Conservation (phyloP, 2,113 vertebrate species). For the Chloebia gouldiae region DNA sequence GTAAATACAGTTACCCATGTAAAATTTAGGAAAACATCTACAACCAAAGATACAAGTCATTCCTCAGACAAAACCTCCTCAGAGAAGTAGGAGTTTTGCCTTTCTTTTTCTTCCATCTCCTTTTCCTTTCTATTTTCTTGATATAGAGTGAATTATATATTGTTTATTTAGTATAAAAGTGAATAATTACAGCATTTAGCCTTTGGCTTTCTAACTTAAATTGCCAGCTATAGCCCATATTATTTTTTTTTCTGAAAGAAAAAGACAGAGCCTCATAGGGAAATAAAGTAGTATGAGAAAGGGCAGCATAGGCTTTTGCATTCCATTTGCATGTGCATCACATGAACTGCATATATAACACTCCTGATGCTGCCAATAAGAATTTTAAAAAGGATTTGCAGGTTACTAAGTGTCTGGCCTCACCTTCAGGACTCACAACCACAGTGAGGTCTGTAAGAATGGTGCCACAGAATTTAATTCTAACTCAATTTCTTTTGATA, state of each 20-base stretch:
- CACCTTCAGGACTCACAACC: neutral
- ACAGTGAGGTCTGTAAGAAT: neutral
- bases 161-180: neutral
- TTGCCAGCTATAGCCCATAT: neutral
- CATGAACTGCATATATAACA: neutral
- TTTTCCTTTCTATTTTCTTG: neutral
- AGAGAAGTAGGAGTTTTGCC: neutral
- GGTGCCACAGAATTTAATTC: neutral
- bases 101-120: neutral
- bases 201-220: neutral
- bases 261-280: neutral
- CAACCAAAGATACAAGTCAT: neutral
- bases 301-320: neutral
- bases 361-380: neutral
- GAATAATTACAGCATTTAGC: neutral
- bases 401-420: neutral
- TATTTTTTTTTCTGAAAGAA: neutral
- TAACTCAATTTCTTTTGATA: neutral
- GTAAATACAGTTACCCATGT: neutral
- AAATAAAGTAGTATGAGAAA: neutral
- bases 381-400: conserved; percentile 2
- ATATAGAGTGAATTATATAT: neutral
- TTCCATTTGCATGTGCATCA: neutral
- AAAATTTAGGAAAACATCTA: neutral
- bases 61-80: neutral